Percentiles rank a stretch among this genome's conserved stretches.
phyloP scores from a whole-genome alignment of 2,113 vertebrate genomes.

The Ictalurus punctatus region DNA sequence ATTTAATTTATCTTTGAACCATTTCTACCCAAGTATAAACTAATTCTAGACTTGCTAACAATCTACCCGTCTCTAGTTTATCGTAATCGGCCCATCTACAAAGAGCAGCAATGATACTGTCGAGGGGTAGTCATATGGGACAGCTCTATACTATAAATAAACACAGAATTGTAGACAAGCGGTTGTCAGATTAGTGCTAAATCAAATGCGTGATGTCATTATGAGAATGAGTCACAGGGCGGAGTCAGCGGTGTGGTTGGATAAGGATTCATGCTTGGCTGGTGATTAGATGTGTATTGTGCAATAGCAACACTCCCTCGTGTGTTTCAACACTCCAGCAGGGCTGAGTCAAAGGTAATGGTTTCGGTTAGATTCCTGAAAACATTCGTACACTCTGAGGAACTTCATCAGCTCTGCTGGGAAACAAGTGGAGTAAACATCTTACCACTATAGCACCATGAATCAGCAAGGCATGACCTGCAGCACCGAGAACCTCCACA shows the following conservation, averaged over 20 bases:
- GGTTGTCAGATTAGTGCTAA: not conserved
- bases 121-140: not conserved
- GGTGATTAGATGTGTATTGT: constrained; percentile 1
- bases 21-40: no score
- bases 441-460: not conserved
- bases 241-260: not conserved
- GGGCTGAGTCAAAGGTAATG: not conserved
- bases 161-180: not conserved
- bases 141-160: constrained; percentile 10
- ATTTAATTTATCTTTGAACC: not conserved
- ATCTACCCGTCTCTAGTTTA: not conserved
- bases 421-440: not conserved
- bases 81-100: not conserved
- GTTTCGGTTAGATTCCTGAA: not conserved
- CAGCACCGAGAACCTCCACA: not conserved
- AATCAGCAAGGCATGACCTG: not conserved
- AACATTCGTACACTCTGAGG: not conserved
- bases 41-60: not conserved
- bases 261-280: not conserved
- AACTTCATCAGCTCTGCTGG: not conserved
- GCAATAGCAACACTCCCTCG: not conserved
- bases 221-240: constrained; percentile 18
- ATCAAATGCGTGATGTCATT: constrained; percentile 2
- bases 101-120: not conserved
- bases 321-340: constrained; percentile 12